A percentile compares a stretch with the other conserved stretches of the same genome.
phyloP scores from a whole-genome alignment of 2,113 vertebrate species.

The Dipodomys spectabilis region DNA sequence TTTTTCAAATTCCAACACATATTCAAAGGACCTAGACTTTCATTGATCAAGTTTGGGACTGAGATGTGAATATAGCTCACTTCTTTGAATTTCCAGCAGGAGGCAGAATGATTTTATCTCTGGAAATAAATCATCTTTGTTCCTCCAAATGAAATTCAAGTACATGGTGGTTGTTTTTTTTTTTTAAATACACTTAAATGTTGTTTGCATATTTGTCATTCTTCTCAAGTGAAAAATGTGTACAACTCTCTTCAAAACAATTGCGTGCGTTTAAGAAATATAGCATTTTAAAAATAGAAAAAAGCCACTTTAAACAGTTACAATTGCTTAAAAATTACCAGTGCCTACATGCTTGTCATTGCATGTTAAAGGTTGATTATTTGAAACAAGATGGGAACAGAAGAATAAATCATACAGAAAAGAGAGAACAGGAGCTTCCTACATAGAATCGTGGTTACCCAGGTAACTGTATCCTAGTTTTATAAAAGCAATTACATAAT shows the following conservation, averaged over 20 bases:
- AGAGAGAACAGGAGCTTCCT: conserved; percentile 16
- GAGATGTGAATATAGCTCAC: not conserved
- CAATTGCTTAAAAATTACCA: conserved; percentile 41
- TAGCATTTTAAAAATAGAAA: conserved; percentile 7
- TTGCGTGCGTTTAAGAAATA: conserved; percentile 48
- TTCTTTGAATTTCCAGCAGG: conserved; percentile 44
- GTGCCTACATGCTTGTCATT: conserved; percentile 34
- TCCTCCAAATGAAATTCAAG: conserved; percentile 43
- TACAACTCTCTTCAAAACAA: conserved; percentile 30
- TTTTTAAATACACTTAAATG: conserved; percentile 43
- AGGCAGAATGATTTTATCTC: conserved; percentile 36
- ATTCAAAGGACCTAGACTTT: not conserved
- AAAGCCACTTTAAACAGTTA: conserved; percentile 51
- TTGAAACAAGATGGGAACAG: conserved; percentile 49
- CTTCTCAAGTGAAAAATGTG: conserved; percentile 51
- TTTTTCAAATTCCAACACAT: conserved; percentile 1
- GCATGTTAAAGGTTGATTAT: conserved; percentile 46
- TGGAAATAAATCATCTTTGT: conserved; percentile 2
- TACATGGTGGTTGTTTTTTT: not conserved
- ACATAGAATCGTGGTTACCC: conserved; percentile 33
- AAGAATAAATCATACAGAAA: conserved; percentile 12
- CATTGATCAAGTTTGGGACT: not conserved
- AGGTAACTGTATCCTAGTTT: conserved; percentile 57
- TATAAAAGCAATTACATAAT: conserved; percentile 31
- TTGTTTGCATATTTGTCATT: conserved; percentile 59